Evolutionary conservation across 2,113 vertebrate species (phyloP), one percentile per base, ranked within the genome.

Genomic region (Australoheros scitulus): DNA sequence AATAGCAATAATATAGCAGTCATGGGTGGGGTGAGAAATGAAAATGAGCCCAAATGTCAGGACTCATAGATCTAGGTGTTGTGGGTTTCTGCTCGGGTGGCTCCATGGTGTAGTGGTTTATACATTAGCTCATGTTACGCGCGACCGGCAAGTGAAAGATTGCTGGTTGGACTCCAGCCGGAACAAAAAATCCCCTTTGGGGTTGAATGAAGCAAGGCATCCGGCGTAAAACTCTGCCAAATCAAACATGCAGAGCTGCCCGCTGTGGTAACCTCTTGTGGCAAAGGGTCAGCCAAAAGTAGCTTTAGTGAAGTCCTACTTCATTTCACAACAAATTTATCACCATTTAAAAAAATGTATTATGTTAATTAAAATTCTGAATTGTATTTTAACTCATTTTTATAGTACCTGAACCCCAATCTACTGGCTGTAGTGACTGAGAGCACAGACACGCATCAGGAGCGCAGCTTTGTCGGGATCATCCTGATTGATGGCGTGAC

Each of bases 341-440:
- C 43, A 20, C 47, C 11, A 34, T 72, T 72, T 55, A 72, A 2
- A 4, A 70, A n/a, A 41, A 32, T 32, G 26, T 34, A 7, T 20
- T n/a, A 32, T n/a, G 8, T 72, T 55, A 14, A 72, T 55, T 55
- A 32, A 80, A 55, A 80, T 76, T 7, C 2, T n/a, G 15, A 65
- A 15, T 32, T 58, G 29, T 29, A 24, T 55, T 11, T 55, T 75
- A 72, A 64, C 24, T 22, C n/a, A 15, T 50, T 61, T 26, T 57
- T 60, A 0, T 75, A 99, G 98, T 99, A 98, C 81, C 89, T 99
- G 92, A 99, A 99, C 91, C 98, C 98, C 24, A 99, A 99, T 92
- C 95, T 99, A 18, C 94, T 99, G 91, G 97, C 97, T 0, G 95
- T 99, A 89, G 97, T 99, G 93, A 98, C 97, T 0, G 98, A 99